Evolutionary conservation across 2,888 invertebrate genomes (phyloP).

Genomic region (Mesorhabditis belari): DNA sequence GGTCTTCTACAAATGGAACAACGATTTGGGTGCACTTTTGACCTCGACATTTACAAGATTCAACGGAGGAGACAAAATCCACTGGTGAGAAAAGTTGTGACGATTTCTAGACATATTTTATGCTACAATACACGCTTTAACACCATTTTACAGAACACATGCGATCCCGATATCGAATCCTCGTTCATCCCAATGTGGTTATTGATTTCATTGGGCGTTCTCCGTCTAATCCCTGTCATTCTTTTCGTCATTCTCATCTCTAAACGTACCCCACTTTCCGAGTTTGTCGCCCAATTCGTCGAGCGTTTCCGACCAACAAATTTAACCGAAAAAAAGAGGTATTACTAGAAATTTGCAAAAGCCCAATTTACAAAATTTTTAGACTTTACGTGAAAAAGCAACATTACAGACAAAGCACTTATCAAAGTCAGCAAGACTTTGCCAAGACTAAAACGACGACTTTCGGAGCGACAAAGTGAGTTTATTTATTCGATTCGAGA

Average conservation of each 20-base stretch:
- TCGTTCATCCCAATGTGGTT: constrained; percentile 37
- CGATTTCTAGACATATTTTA: neutral
- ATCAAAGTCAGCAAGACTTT: constrained; percentile 14
- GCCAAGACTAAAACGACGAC: constrained; percentile 25
- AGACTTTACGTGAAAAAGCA: constrained; percentile 36
- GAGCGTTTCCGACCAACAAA: constrained; percentile 20
- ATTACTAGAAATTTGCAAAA: neutral
- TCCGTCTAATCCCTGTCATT: constrained; percentile 34
- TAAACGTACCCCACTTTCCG: constrained; percentile 35
- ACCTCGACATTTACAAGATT: constrained; percentile 43
- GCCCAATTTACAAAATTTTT: neutral
- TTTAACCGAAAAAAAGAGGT: constrained; percentile 17
- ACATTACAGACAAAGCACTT: constrained; percentile 14
- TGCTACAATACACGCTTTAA: too few species aligned
- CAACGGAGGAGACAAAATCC: constrained; percentile 39
- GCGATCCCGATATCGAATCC: constrained; percentile 42
- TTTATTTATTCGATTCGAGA: too few species aligned
- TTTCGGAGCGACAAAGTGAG: constrained; percentile 16
- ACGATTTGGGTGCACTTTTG: constrained; percentile 46
- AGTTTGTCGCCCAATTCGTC: constrained; percentile 30
- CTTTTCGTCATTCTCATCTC: constrained; percentile 28
- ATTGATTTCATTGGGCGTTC: constrained; percentile 29
- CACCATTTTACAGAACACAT: constrained; percentile 42
- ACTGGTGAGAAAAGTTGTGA: constrained; percentile 18
- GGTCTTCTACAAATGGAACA: constrained; percentile 41